A percentile compares a stretch with the other conserved stretches of the same genome.
phyloP scores from a whole-genome alignment of 2,797 vertebrate species.

The Garrulus glandarius region DNA sequence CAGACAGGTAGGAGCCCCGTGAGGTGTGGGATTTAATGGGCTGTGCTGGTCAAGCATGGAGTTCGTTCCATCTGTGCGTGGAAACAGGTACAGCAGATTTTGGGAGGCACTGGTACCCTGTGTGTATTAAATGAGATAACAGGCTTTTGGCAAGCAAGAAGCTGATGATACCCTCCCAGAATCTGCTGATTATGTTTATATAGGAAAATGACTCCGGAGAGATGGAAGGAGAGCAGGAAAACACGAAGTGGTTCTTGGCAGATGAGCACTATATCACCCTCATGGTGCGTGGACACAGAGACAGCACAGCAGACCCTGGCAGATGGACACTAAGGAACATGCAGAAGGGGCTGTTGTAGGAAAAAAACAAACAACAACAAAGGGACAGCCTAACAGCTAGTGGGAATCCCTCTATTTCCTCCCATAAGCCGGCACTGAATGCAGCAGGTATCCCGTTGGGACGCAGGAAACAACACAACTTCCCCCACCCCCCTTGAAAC shows the following conservation, averaged over 20 bases:
- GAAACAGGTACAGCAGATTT: not conserved
- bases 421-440: not conserved
- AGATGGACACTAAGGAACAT: not conserved
- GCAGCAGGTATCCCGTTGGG: constrained; percentile 25
- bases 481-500: not conserved
- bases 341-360: not conserved
- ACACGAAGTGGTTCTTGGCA: not conserved
- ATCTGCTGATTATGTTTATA: not conserved
- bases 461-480: not conserved
- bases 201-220: not conserved
- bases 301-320: not conserved
- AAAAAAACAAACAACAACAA: not conserved
- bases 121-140: accelerated
- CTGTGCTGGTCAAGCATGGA: not conserved
- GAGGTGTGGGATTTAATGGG: not conserved
- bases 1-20: not conserved
- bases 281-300: not conserved
- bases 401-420: not conserved
- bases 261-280: not conserved
- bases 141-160: not conserved
- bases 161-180: not conserved
- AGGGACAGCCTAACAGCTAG: not conserved
- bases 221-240: not conserved
- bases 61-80: not conserved
- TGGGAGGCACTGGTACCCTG: not conserved